phyloP scores from a whole-genome alignment of 2,797 vertebrate genomes.

The Microchirus variegatus region DNA sequence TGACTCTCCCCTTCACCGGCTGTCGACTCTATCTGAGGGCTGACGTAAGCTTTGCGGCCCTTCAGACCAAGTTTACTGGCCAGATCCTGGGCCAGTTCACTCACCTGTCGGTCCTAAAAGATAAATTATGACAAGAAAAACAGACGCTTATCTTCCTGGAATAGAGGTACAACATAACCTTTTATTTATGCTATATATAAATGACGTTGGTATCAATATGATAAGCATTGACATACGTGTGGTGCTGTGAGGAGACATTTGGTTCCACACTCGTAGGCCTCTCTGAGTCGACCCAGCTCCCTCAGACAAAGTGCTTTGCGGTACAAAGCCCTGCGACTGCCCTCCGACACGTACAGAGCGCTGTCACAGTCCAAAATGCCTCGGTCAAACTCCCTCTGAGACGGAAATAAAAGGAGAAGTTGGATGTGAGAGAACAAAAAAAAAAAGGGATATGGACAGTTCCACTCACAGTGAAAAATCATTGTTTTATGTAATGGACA shows the following conservation, averaged over 20 bases:
- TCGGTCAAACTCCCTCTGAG: slow-evolving; percentile 91
- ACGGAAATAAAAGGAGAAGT: background rate
- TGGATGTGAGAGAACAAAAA: background rate
- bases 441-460: background rate
- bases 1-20: slow-evolving; percentile 74
- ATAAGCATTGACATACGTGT: slow-evolving; percentile 80
- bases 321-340: slow-evolving; percentile 92
- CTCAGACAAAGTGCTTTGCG: slow-evolving; percentile 91
- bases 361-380: slow-evolving; percentile 94
- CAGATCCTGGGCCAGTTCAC: slow-evolving; percentile 94
- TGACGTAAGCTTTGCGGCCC: slow-evolving; percentile 94
- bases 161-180: background rate
- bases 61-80: slow-evolving; percentile 94
- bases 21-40: slow-evolving; percentile 87
- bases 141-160: background rate
- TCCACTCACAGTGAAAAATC: background rate
- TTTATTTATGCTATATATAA: too few relatives aligned
- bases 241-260: slow-evolving; percentile 92
- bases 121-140: slow-evolving; percentile 3
- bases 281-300: slow-evolving; percentile 91
- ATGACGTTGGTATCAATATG: background rate
- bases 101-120: slow-evolving; percentile 91
- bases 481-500: background rate
- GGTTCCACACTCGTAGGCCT: slow-evolving; percentile 96
- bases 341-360: slow-evolving; percentile 81